Conservation (phyloP, 2,113 vertebrate genomes). For the Prinia subflava region DNA sequence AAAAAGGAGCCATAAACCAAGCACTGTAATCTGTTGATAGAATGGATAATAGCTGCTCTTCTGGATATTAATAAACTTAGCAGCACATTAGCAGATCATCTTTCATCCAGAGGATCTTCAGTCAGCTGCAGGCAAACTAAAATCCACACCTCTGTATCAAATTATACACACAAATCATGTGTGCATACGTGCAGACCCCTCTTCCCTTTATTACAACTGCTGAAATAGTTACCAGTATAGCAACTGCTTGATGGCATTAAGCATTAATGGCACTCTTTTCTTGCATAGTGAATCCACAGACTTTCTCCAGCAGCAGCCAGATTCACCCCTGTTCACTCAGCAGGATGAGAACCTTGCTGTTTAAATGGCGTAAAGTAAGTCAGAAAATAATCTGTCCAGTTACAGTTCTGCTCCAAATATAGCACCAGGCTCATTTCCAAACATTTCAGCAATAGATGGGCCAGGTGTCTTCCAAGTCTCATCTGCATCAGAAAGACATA, state of each 20-base stretch:
- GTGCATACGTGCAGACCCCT: fast-evolving
- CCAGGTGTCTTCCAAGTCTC: neutral
- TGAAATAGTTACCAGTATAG: neutral
- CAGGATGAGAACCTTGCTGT: neutral
- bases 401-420: neutral
- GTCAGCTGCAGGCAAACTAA: neutral
- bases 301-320: neutral
- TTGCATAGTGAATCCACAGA: neutral
- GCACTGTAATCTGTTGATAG: neutral
- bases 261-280: neutral
- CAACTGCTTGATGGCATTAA: neutral
- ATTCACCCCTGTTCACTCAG: neutral
- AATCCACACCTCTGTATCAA: neutral
- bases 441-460: neutral
- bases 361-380: neutral
- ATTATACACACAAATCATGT: neutral
- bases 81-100: neutral
- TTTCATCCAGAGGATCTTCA: neutral
- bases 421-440: neutral
- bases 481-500: neutral
- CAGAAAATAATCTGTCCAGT: neutral
- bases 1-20: conserved; percentile 12
- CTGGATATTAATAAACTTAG: conserved; percentile 16
- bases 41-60: conserved; percentile 6
- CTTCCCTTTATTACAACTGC: neutral